phyloP scores from a whole-genome alignment of 2,888 invertebrate species.

The Hylaea fasciaria region DNA sequence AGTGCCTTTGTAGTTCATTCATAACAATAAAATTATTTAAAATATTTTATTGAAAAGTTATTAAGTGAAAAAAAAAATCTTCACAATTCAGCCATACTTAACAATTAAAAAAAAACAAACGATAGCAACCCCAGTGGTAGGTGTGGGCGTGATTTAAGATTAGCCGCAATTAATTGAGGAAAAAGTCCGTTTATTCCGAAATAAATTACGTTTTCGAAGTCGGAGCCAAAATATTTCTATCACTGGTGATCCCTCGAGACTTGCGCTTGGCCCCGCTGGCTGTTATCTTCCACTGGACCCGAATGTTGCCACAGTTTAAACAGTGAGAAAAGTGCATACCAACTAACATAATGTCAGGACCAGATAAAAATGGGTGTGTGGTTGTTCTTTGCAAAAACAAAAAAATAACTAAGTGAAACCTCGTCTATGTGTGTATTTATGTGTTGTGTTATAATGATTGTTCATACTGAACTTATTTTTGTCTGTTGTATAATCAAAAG shows the following conservation, averaged over 20 bases:
- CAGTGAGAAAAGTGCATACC: neutral
- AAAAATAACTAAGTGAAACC: neutral
- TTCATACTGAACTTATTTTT: too few species aligned
- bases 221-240: conserved; percentile 30
- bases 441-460: too few species aligned
- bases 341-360: too few species aligned
- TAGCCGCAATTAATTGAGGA: conserved; percentile 20
- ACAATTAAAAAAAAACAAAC: neutral
- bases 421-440: too few species aligned
- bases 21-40: too few species aligned
- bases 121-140: conserved; percentile 4
- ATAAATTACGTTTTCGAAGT: conserved; percentile 30
- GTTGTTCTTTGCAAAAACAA: neutral
- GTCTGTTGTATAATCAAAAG: too few species aligned
- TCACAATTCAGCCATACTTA: neutral
- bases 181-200: conserved; percentile 23
- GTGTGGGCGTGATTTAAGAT: conserved; percentile 14
- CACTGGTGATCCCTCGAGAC: conserved; percentile 31
- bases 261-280: conserved; percentile 18
- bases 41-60: neutral
- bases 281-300: conserved; percentile 33
- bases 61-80: neutral
- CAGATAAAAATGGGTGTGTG: too few species aligned
- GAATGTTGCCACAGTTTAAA: conserved; percentile 3
- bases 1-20: too few species aligned